Conservation (phyloP, 2,113 vertebrate species). For the Siniperca knerii region DNA sequence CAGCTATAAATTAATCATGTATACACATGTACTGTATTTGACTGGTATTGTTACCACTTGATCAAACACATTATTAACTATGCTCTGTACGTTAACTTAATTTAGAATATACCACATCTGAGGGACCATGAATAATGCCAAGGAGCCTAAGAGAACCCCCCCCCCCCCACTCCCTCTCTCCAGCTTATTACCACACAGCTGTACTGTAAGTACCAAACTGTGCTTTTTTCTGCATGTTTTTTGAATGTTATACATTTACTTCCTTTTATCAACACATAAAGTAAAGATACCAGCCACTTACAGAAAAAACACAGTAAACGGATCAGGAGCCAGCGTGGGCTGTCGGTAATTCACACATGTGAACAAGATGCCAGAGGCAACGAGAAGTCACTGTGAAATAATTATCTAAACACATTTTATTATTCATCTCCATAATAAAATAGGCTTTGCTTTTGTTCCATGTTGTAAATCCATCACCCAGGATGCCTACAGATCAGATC, state of each 20-base stretch:
- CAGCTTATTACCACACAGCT: slow-evolving; percentile 4
- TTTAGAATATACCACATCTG: slow-evolving; percentile 21
- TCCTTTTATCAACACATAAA: slow-evolving; percentile 42
- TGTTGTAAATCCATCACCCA: slow-evolving; percentile 35
- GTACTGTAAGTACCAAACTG: slow-evolving; percentile 28
- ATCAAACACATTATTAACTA: slow-evolving; percentile 52
- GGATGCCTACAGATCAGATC: neutral
- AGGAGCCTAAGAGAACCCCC: neutral
- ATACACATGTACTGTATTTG: slow-evolving; percentile 17
- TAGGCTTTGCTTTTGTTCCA: slow-evolving; percentile 14
- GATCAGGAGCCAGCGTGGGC: slow-evolving; percentile 47
- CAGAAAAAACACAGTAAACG: slow-evolving; percentile 28
- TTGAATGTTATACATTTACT: slow-evolving; percentile 38
- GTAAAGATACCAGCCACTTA: slow-evolving; percentile 39
- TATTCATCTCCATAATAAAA: slow-evolving; percentile 48
- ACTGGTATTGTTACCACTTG: slow-evolving; percentile 23
- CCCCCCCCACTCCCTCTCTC: neutral
- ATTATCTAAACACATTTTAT: slow-evolving; percentile 62
- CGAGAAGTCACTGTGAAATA: slow-evolving; percentile 38
- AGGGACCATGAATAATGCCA: slow-evolving; percentile 35
- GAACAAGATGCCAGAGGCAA: slow-evolving; percentile 62
- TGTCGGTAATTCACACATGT: slow-evolving; percentile 53
- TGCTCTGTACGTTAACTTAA: slow-evolving; percentile 37
- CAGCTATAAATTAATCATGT: slow-evolving; percentile 8
- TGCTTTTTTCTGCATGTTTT: slow-evolving; percentile 26